Conservation (phyloP, 2,888 invertebrate genomes). For the Zhuqinia jingwanae region DNA sequence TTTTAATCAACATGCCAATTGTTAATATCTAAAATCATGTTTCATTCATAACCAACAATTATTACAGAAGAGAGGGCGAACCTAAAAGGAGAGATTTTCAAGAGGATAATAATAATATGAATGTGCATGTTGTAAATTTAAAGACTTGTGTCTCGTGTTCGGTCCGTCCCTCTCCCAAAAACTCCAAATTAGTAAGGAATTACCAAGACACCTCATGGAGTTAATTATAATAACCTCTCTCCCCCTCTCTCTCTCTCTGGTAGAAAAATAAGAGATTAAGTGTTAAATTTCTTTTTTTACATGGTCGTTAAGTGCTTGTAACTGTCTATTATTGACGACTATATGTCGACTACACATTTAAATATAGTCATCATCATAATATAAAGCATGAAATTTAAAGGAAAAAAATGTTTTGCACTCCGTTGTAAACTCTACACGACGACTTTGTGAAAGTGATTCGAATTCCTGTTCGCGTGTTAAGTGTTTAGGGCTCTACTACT, state of each 20-base stretch:
- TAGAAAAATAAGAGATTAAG: conserved; percentile 4
- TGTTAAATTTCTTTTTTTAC: conserved; percentile 4
- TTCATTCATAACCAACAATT: conserved; percentile 1
- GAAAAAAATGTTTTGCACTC: background rate
- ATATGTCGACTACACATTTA: background rate
- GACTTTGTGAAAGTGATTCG: background rate
- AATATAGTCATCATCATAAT: conserved; percentile 13
- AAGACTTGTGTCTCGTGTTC: background rate
- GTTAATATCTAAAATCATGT: conserved; percentile 6
- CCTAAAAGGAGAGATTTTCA: conserved; percentile 34
- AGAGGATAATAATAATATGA: conserved; percentile 10
- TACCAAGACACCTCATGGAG: conserved; percentile 30
- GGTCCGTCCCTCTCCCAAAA: background rate
- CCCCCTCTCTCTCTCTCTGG: too few species aligned
- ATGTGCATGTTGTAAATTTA: conserved; percentile 37
- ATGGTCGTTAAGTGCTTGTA: background rate
- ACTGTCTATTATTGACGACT: too few species aligned
- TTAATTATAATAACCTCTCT: conserved; percentile 46
- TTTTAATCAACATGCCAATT: conserved; percentile 21
- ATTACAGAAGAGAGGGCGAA: background rate
- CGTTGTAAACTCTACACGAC: background rate
- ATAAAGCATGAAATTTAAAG: background rate
- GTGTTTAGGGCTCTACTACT: background rate
- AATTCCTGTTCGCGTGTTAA: background rate
- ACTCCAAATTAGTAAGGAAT: background rate